A percentile compares a stretch with the other conserved stretches of the same genome.
phyloP scores from a whole-genome alignment of 2,888 invertebrate genomes.

The Pristionchus arcanus region DNA sequence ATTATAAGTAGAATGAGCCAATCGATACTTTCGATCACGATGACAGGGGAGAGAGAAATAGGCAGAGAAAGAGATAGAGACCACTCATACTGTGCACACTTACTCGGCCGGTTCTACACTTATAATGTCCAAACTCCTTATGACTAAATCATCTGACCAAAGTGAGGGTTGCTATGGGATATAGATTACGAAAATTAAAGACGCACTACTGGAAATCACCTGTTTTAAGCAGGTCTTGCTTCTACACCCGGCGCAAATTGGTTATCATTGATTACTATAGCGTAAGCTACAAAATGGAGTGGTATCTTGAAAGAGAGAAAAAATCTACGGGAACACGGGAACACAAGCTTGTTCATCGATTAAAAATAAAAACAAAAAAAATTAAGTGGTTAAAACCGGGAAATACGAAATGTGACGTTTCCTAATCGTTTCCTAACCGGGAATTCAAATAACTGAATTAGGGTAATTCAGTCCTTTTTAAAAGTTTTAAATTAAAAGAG shows the following conservation, averaged over 20 bases:
- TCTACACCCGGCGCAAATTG: neutral
- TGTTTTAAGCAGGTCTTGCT: neutral
- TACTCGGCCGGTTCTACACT: slow-evolving; percentile 2
- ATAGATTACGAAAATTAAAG: neutral
- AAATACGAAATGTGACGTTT: too few species aligned
- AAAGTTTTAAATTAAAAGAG: neutral
- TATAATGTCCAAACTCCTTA: neutral
- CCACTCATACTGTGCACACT: slow-evolving; percentile 40
- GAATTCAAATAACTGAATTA: neutral
- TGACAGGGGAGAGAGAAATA: slow-evolving; percentile 18
- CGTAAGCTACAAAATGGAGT: neutral
- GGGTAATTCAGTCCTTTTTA: too few species aligned
- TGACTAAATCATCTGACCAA: neutral
- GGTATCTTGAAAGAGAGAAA: neutral
- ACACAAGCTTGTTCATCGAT: too few species aligned
- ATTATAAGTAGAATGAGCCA: neutral
- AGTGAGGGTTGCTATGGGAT: neutral
- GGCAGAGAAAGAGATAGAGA: slow-evolving; percentile 17
- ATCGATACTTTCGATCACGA: slow-evolving; percentile 27
- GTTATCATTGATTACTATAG: neutral
- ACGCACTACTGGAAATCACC: neutral
- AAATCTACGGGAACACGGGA: too few species aligned
- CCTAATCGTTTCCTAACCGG: too few species aligned
- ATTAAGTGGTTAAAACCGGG: too few species aligned
- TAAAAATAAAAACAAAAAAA: too few species aligned